These are phyloP conservation scores for Ophioninae sp. DNA, from an alignment of 2,888 invertebrate species.

Conservation along the genomic window DNA sequence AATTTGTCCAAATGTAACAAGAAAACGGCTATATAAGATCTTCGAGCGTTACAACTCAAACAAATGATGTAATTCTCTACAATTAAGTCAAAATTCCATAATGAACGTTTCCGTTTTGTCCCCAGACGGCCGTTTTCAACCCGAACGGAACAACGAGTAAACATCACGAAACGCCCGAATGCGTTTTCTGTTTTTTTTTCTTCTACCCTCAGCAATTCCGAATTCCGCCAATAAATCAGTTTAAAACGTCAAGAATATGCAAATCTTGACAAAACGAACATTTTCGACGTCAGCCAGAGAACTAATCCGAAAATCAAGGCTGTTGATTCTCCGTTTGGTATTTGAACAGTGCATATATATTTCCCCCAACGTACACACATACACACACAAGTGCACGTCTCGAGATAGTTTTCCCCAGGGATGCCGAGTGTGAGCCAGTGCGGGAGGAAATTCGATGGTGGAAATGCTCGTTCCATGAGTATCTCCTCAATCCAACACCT, in stretches of 20 bases:
- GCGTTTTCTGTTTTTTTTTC: not conserved
- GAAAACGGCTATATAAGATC: too few relatives aligned
- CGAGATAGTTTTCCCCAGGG: slow-evolving; percentile 26
- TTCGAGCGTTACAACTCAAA: too few relatives aligned
- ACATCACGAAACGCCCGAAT: not conserved
- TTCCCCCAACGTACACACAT: not conserved
- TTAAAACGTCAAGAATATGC: not conserved
- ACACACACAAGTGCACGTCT: slow-evolving; percentile 12
- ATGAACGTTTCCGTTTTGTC: not conserved
- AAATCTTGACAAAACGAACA: not conserved
- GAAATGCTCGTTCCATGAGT: slow-evolving; percentile 44
- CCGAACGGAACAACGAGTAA: not conserved
- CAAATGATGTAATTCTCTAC: not conserved
- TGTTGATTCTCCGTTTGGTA: not conserved
- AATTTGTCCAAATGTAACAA: too few relatives aligned
- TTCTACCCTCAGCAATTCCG: not conserved
- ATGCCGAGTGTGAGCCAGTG: slow-evolving; percentile 31
- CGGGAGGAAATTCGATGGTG: slow-evolving; percentile 38
- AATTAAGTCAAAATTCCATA: not conserved
- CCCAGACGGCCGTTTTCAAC: not conserved
- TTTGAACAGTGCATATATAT: not conserved
- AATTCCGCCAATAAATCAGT: not conserved
- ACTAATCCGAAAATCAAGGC: not conserved
- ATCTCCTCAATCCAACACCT: slow-evolving; percentile 55
- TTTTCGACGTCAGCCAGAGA: not conserved